Percentiles rank a stretch among this genome's conserved stretches.
Conservation (phyloP, 2,888 invertebrate genomes). For the Chaitophorus viminalis region DNA sequence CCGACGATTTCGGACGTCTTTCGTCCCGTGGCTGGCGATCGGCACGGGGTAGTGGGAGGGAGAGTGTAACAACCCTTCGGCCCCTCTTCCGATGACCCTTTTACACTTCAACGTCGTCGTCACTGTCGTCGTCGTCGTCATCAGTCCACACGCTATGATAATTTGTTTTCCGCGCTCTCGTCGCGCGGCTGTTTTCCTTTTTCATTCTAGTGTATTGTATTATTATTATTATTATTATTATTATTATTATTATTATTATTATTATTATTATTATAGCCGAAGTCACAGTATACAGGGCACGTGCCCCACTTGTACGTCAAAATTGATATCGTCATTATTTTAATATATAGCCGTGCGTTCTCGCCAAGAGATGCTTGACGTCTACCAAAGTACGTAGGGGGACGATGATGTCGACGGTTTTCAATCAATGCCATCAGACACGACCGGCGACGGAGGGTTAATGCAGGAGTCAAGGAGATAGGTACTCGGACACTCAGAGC, state of each 20-base stretch:
- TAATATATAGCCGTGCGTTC: not conserved
- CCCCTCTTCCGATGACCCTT: not conserved
- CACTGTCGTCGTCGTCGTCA: too few relatives aligned
- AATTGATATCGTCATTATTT: constrained; percentile 50
- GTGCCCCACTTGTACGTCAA: constrained; percentile 40
- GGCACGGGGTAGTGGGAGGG: not conserved
- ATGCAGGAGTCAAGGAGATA: not conserved
- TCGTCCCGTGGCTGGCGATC: not conserved
- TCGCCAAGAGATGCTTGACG: not conserved
- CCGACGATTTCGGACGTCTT: too few relatives aligned
- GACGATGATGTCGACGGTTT: not conserved
- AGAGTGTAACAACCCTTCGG: not conserved
- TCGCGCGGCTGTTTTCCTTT: not conserved
- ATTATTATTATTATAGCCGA: not conserved
- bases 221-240: too few relatives aligned
- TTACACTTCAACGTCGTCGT: not conserved
- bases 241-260: not conserved
- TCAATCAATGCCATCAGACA: not conserved
- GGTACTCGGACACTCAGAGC: not conserved
- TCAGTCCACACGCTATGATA: not conserved
- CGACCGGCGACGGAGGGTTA: not conserved
- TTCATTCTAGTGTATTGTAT: not conserved
- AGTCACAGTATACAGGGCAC: not conserved
- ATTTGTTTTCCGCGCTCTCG: constrained; percentile 9
- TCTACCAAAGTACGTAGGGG: not conserved